Evolutionary conservation across 2,797 vertebrate species (phyloP).

Genomic region (Acridotheres tristis): DNA sequence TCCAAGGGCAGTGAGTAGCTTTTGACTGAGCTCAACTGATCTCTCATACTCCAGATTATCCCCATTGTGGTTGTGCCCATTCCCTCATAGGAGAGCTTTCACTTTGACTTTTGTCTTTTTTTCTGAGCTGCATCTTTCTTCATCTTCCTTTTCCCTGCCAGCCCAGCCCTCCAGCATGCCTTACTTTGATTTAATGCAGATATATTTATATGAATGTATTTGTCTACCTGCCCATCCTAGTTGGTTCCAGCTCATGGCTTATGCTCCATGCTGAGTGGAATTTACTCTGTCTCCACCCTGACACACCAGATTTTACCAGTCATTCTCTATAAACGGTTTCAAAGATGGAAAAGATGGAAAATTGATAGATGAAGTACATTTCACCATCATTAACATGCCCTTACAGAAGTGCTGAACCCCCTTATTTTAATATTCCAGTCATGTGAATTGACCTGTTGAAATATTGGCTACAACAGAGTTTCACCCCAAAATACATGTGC

Average conservation of each 20-base stretch:
- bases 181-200: not conserved
- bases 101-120: not conserved
- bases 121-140: not conserved
- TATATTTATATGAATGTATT: not conserved
- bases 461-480: not conserved
- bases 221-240: not conserved
- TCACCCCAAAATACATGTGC: not conserved
- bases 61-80: fast-evolving
- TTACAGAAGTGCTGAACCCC: not conserved
- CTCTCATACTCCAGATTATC: not conserved
- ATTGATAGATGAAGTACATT: not conserved
- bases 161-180: not conserved
- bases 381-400: not conserved
- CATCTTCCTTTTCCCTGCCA: not conserved
- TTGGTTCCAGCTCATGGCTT: not conserved
- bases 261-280: fast-evolving
- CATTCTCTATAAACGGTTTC: not conserved
- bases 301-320: not conserved
- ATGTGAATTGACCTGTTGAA: not conserved
- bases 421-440: not conserved
- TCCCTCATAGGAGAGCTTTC: not conserved
- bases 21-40: not conserved
- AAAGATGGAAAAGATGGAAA: not conserved
- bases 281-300: not conserved
- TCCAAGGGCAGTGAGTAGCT: not conserved